A percentile compares a stretch with the other conserved stretches of the same genome.
These are phyloP conservation scores for Botia almorhae DNA, from an alignment of 2,797 vertebrate genomes.

Conservation along the genomic window DNA sequence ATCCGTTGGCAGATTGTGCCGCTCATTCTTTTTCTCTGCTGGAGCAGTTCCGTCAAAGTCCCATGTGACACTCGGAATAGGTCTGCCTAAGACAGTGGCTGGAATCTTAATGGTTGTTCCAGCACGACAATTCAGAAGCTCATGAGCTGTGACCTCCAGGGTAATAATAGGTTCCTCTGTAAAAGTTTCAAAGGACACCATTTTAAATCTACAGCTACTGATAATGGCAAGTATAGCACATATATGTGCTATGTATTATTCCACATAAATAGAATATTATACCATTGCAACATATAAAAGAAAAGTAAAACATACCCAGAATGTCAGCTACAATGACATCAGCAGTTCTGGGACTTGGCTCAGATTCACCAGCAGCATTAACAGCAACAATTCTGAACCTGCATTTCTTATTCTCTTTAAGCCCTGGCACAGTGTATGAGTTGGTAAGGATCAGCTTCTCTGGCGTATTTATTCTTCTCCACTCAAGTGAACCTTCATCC, in stretches of 20 bases:
- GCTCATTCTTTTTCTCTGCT: conserved; percentile 88
- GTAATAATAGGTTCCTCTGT: conserved; percentile 87
- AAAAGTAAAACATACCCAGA: conserved; percentile 82
- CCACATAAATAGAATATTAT: not conserved
- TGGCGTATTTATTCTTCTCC: conserved; percentile 89
- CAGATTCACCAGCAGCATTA: conserved; percentile 92
- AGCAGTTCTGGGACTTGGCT: conserved; percentile 86
- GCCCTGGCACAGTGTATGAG: conserved; percentile 87
- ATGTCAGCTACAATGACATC: conserved; percentile 91
- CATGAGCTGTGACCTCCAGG: conserved; percentile 85
- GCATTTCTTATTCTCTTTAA: conserved; percentile 94
- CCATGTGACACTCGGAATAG: conserved; percentile 91
- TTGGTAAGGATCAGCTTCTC: conserved; percentile 91
- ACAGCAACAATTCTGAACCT: conserved; percentile 94
- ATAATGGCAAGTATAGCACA: conserved; percentile 43
- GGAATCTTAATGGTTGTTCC: conserved; percentile 88
- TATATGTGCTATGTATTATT: not conserved
- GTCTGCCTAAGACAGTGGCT: conserved; percentile 86
- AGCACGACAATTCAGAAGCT: conserved; percentile 86
- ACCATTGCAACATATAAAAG: conserved; percentile 51
- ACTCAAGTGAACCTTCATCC: conserved; percentile 90
- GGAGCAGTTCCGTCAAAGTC: conserved; percentile 92
- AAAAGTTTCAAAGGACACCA: not conserved
- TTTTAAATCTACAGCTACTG: conserved; percentile 63
- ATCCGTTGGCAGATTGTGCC: conserved; percentile 89